Percentiles rank a stretch among this genome's conserved stretches.
Evolutionary conservation across 2,797 vertebrate species (phyloP).

Genomic region (Neostethus bicornis): DNA sequence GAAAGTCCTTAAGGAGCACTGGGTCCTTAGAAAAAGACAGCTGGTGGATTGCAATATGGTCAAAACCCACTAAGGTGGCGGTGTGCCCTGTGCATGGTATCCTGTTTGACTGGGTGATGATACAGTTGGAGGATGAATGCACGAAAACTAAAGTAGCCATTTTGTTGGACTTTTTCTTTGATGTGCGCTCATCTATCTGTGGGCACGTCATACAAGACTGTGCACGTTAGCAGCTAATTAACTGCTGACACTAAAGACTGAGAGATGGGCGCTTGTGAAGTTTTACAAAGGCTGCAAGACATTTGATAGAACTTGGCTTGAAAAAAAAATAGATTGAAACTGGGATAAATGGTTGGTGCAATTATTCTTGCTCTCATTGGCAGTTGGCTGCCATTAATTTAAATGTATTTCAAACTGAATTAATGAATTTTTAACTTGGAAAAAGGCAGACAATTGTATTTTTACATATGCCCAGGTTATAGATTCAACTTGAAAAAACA

Average conservation of each 20-base stretch:
- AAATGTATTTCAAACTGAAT: conserved; percentile 44
- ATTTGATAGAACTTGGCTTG: conserved; percentile 56
- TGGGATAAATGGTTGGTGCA: conserved; percentile 49
- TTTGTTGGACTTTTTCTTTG: conserved; percentile 69
- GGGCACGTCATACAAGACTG: conserved; percentile 68
- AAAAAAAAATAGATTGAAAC: conserved; percentile 72
- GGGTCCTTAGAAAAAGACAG: conserved; percentile 60
- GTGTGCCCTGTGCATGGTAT: conserved; percentile 24
- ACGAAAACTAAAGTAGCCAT: conserved; percentile 68
- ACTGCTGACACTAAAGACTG: conserved; percentile 69
- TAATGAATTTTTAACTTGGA: conserved; percentile 38
- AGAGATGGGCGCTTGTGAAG: conserved; percentile 63
- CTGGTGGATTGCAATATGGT: conserved; percentile 27
- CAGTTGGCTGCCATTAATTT: conserved; percentile 37
- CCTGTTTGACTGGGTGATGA: conserved; percentile 34
- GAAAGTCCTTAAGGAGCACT: conserved; percentile 68
- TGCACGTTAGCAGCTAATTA: conserved; percentile 77
- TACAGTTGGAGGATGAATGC: conserved; percentile 56
- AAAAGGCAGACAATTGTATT: conserved; percentile 39
- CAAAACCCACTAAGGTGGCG: conserved; percentile 38
- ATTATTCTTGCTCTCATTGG: conserved; percentile 45
- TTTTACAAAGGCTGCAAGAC: conserved; percentile 64
- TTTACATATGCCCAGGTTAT: conserved; percentile 32
- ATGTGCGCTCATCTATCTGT: conserved; percentile 74
- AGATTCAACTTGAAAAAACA: conserved; percentile 5